Conservation (phyloP, 2,888 invertebrate species). For the Meganola albula region DNA sequence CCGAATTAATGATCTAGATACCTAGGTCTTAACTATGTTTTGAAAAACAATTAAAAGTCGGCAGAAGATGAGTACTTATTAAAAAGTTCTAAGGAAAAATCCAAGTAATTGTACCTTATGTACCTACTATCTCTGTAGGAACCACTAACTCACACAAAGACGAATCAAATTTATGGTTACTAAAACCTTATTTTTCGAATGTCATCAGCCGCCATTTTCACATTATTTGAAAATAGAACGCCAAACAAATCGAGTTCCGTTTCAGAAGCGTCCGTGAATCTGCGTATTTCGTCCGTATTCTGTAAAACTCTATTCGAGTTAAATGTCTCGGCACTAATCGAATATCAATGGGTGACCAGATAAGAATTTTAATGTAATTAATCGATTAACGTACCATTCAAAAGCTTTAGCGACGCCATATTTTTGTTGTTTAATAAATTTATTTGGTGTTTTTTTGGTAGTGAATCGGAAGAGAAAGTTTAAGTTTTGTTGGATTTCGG, state of each 20-base stretch:
- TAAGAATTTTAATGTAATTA: constrained; percentile 45
- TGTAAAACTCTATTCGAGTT: constrained; percentile 32
- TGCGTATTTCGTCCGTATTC: constrained; percentile 20
- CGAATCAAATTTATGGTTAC: too few relatives aligned
- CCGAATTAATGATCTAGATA: too few relatives aligned
- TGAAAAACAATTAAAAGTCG: too few relatives aligned
- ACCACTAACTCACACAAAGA: too few relatives aligned
- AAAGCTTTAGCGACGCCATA: constrained; percentile 28
- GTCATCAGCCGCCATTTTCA: constrained; percentile 25
- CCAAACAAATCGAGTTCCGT: constrained; percentile 24
- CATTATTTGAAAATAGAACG: constrained; percentile 17
- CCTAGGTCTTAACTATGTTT: too few relatives aligned
- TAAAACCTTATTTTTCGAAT: constrained; percentile 23
- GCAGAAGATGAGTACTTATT: too few relatives aligned
- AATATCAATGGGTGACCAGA: constrained; percentile 41
- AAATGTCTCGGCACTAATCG: constrained; percentile 46
- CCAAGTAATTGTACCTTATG: too few relatives aligned
- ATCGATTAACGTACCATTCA: constrained; percentile 30
- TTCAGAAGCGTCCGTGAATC: constrained; percentile 25
- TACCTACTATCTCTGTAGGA: too few relatives aligned
- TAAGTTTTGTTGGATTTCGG: constrained; percentile 6
- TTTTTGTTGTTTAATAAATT: constrained; percentile 31
- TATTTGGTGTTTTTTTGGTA: constrained; percentile 14
- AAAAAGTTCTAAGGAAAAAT: too few relatives aligned
- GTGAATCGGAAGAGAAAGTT: constrained; percentile 19